Percentiles rank a stretch among this genome's conserved stretches.
Conservation (phyloP, 2,888 invertebrate species). For the Phlogophora meticulosa region DNA sequence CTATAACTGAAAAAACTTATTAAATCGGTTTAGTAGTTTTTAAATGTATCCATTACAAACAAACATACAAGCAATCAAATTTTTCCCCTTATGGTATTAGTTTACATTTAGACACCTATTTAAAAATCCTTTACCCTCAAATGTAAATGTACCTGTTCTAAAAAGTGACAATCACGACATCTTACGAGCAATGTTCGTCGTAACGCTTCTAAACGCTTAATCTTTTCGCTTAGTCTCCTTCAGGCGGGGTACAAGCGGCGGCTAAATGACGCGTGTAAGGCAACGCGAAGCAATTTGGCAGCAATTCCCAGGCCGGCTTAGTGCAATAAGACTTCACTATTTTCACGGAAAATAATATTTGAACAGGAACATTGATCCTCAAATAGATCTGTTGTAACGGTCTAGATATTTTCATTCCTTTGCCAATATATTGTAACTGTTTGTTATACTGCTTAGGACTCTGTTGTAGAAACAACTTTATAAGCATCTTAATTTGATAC, state of each 20-base stretch:
- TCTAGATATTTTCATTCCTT: slow-evolving; percentile 36
- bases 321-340: slow-evolving; percentile 76
- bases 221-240: slow-evolving; percentile 62
- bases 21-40: too few species aligned
- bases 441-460: not conserved
- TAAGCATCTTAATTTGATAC: not conserved
- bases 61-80: too few species aligned
- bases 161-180: slow-evolving; percentile 45
- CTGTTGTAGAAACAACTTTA: not conserved
- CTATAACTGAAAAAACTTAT: too few species aligned
- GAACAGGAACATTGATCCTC: slow-evolving; percentile 66
- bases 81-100: too few species aligned
- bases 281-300: slow-evolving; percentile 88
- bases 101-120: too few species aligned
- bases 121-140: too few species aligned
- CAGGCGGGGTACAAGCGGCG: slow-evolving; percentile 66
- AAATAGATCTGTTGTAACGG: slow-evolving; percentile 57
- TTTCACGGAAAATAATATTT: slow-evolving; percentile 78
- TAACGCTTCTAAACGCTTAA: slow-evolving; percentile 59
- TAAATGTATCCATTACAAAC: too few species aligned
- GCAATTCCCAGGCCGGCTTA: slow-evolving; percentile 76
- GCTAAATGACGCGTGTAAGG: slow-evolving; percentile 88
- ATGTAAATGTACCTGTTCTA: slow-evolving; percentile 36
- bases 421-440: slow-evolving; percentile 16
- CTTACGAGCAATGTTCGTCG: slow-evolving; percentile 44